A percentile compares a stretch with the other conserved stretches of the same genome.
Conservation (phyloP, 2,797 vertebrate species). For the Siniperca scherzeri region DNA sequence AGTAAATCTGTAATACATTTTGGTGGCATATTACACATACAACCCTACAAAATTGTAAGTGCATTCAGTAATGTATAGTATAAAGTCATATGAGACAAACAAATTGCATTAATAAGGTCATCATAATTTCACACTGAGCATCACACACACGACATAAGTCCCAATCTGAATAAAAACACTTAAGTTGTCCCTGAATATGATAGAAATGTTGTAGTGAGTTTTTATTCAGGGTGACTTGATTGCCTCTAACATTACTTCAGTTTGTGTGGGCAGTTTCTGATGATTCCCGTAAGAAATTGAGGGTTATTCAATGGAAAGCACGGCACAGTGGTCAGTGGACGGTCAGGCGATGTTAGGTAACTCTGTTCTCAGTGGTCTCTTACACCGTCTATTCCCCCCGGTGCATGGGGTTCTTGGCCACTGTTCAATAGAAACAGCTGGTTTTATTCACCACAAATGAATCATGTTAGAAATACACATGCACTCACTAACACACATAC, state of each 20-base stretch:
- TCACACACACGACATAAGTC: neutral
- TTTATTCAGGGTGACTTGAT: neutral
- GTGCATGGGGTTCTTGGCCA: slow-evolving; percentile 67
- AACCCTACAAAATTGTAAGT: neutral
- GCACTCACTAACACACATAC: slow-evolving; percentile 60
- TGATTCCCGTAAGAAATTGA: slow-evolving; percentile 10
- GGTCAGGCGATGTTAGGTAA: slow-evolving; percentile 67
- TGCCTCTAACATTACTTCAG: slow-evolving; percentile 1
- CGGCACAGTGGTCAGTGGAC: slow-evolving; percentile 51
- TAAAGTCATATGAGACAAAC: neutral
- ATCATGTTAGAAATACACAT: slow-evolving; percentile 69
- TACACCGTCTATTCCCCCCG: slow-evolving; percentile 47
- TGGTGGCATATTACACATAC: slow-evolving; percentile 14
- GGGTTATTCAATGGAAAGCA: slow-evolving; percentile 33
- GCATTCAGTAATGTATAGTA: neutral
- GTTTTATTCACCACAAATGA: slow-evolving; percentile 81
- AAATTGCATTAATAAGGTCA: neutral
- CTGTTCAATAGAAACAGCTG: slow-evolving; percentile 81
- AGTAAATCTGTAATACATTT: slow-evolving; percentile 28
- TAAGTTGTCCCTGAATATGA: neutral
- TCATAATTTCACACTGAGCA: slow-evolving; percentile 13
- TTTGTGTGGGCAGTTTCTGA: slow-evolving; percentile 12
- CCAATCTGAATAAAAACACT: neutral
- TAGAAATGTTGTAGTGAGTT: slow-evolving; percentile 3
- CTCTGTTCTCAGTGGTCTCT: slow-evolving; percentile 53